Evolutionary conservation across 2,888 invertebrate species (phyloP).

Genomic region (Drosophila austrosaltans): DNA sequence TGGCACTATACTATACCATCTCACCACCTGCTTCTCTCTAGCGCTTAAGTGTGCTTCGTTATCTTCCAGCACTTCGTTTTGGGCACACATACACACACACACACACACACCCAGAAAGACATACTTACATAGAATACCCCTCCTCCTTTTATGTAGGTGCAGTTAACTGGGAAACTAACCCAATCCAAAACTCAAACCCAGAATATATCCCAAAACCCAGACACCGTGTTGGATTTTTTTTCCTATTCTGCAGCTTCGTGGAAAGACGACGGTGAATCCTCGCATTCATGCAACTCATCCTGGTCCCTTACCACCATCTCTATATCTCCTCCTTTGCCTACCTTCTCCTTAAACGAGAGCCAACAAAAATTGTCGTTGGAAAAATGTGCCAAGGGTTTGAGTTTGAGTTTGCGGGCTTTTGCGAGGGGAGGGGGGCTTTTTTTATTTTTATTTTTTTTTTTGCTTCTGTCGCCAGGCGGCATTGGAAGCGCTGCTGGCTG

Average conservation of each 20-base stretch:
- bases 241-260: slow-evolving; percentile 72
- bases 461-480: slow-evolving; percentile 31
- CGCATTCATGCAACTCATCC: slow-evolving; percentile 18
- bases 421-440: slow-evolving; percentile 7
- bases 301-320: neutral
- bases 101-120: slow-evolving; percentile 39
- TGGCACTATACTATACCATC: neutral
- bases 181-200: slow-evolving; percentile 57
- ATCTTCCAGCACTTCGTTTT: slow-evolving; percentile 79
- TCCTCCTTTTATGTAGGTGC: slow-evolving; percentile 29
- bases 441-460: slow-evolving; percentile 5
- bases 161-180: slow-evolving; percentile 65
- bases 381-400: slow-evolving; percentile 75
- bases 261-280: slow-evolving; percentile 65
- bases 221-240: slow-evolving; percentile 54
- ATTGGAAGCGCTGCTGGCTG: slow-evolving; percentile 67
- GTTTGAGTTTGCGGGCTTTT: slow-evolving; percentile 16
- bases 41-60: slow-evolving; percentile 79
- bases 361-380: slow-evolving; percentile 80
- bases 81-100: slow-evolving; percentile 60
- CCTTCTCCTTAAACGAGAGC: slow-evolving; percentile 39
- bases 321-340: neutral
- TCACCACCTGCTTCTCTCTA: slow-evolving; percentile 27
- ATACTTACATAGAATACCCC: slow-evolving; percentile 34
- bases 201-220: slow-evolving; percentile 66